These are phyloP conservation scores for Podarcis raffonei DNA, from an alignment of 2,113 vertebrate genomes.

Conservation along the genomic window DNA sequence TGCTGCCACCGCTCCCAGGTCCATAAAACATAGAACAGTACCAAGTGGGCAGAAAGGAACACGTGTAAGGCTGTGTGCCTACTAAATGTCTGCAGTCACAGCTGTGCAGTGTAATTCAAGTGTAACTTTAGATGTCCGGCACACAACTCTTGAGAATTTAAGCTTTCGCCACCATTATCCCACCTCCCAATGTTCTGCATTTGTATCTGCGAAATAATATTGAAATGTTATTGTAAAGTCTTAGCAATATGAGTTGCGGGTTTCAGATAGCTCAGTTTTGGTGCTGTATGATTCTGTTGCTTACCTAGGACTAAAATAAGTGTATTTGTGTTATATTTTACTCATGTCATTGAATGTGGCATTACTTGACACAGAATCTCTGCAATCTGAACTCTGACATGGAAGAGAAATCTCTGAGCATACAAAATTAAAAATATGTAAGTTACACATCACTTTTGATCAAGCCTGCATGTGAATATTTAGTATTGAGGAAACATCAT, in stretches of 20 bases:
- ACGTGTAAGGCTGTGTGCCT: not conserved
- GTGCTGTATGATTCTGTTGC: not conserved
- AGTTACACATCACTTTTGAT: not conserved
- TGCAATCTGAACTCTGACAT: not conserved
- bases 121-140: not conserved
- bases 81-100: not conserved
- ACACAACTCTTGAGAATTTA: not conserved
- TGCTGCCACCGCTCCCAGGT: not conserved
- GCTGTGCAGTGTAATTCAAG: not conserved
- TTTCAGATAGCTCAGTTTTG: not conserved
- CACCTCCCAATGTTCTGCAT: not conserved
- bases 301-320: not conserved
- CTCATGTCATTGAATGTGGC: not conserved
- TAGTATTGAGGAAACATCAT: not conserved
- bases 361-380: not conserved
- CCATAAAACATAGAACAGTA: not conserved
- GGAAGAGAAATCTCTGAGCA: not conserved
- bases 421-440: not conserved
- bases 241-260: not conserved
- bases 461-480: not conserved
- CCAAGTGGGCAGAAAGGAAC: not conserved
- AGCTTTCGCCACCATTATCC: not conserved
- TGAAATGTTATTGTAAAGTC: not conserved
- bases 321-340: not conserved
- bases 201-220: not conserved